Base-by-base conservation (phyloP, 92 coral and sea anemone species). In the Zoanthus sansibaricus region DNA sequence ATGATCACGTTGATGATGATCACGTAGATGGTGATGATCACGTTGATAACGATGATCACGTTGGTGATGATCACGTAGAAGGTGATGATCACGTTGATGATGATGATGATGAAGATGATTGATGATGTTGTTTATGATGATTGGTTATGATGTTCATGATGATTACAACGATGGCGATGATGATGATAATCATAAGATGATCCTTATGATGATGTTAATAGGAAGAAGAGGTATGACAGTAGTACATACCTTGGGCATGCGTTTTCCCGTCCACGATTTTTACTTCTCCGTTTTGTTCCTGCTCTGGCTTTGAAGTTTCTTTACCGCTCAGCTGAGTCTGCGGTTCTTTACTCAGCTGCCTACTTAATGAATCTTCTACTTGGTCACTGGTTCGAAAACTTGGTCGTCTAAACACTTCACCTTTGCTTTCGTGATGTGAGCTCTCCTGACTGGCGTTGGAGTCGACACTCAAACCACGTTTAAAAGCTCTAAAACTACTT, bases 231-330 rank as follows among this genome's bases (percentile, higher is more conserved):
- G 21, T 7, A 5, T 5, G 9, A 62, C 69, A 62, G 6, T 0
- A 13, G 15, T 45, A 46, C 61, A 21, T 80, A 80, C 85, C 75
- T 80, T 80, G 58, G 5, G 59, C 62, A 64, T 7, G 61, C 15
- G 85, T 46, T 42, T 80, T 80, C 12, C 75, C 75, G 14, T 69
- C 62, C 0, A 80, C 61, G 10, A 80, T 62, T 31, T 66, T 66
- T 12, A 80, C 85, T 31, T 80, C 85, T 66, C 85, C 75, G 44
- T 80, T 80, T 46, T 80, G 85, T 5, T 46, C 11, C 59, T 44
- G 58, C 17, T 80, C 75, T 66, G 84, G 74, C 37, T 79, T 79
- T 48, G 74, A 51, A 80, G 73, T n/a, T 1, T 14, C 33, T 30
- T 64, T 72, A 16, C 21, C 18, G 25, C 46, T 67, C 17, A 0